A percentile compares a stretch with the other conserved stretches of the same genome.
Evolutionary conservation across 1,140 invertebrate genomes (phyloP).

Genomic region (Lepidotrigona ventralis): DNA sequence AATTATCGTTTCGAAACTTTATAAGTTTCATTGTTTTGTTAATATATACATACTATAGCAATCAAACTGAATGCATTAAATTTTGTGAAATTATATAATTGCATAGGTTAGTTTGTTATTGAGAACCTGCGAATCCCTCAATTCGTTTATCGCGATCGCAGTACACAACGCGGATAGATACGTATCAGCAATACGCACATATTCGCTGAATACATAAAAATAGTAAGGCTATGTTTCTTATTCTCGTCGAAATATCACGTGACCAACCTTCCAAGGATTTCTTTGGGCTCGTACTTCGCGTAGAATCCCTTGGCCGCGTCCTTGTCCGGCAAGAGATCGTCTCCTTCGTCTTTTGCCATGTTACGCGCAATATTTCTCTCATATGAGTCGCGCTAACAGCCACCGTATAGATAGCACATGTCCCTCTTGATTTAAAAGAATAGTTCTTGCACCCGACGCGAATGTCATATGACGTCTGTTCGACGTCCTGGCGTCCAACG

Average conservation of each 20-base stretch:
- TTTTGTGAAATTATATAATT: slow-evolving; percentile 53
- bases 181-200: slow-evolving; percentile 13
- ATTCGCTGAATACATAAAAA: slow-evolving; percentile 26
- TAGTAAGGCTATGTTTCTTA: slow-evolving; percentile 15
- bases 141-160: slow-evolving; percentile 14
- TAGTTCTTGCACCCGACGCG: slow-evolving; percentile 20
- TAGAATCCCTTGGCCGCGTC: slow-evolving; percentile 97
- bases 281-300: slow-evolving; percentile 98
- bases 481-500: no score
- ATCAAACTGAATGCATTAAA: background rate
- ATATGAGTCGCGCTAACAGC: slow-evolving; percentile 39
- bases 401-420: slow-evolving; percentile 34
- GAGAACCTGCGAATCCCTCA: background rate
- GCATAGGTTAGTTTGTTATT: slow-evolving; percentile 40
- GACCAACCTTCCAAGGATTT: slow-evolving; percentile 95
- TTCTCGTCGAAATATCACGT: slow-evolving; percentile 42
- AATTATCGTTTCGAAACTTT: background rate
- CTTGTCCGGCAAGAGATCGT: slow-evolving; percentile 92
- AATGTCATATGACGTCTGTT: slow-evolving; percentile 41
- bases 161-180: slow-evolving; percentile 28
- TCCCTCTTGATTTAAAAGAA: slow-evolving; percentile 32
- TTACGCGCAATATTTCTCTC: slow-evolving; percentile 28
- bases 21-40: background rate
- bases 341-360: slow-evolving; percentile 91
- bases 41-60: background rate